Evolutionary conservation across 2,113 vertebrate species (phyloP).

Genomic region (Stercorarius parasiticus): DNA sequence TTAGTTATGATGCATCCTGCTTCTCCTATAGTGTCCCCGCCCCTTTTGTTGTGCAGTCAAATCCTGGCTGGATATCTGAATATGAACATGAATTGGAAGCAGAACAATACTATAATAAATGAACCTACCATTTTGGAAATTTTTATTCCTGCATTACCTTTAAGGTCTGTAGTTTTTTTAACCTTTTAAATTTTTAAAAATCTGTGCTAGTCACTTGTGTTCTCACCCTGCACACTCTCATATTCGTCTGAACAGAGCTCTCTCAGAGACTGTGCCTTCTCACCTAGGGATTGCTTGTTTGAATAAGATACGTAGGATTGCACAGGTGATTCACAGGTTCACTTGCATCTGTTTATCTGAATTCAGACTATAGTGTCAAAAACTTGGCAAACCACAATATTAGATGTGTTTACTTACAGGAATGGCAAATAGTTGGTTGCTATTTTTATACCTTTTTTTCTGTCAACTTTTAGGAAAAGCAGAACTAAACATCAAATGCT

Average conservation of each 20-base stretch:
- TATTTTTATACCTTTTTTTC: not conserved
- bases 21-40: not conserved
- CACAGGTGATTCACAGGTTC: not conserved
- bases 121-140: not conserved
- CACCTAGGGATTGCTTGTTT: not conserved
- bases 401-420: not conserved
- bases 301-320: not conserved
- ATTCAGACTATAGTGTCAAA: not conserved
- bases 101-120: not conserved
- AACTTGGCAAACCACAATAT: not conserved
- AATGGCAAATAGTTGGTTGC: not conserved
- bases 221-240: not conserved
- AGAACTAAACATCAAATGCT: not conserved
- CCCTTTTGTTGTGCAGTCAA: not conserved
- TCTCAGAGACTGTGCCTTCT: not conserved
- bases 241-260: not conserved
- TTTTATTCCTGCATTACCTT: not conserved
- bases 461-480: not conserved
- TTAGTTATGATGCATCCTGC: not conserved
- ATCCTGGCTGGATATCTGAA: not conserved
- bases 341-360: not conserved
- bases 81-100: not conserved
- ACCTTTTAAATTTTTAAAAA: not conserved
- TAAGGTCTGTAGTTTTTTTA: not conserved
- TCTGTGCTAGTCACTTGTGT: not conserved